These are phyloP conservation scores for Ooceraea biroi DNA, from an alignment of 1,140 invertebrate genomes.

Conservation along the genomic window DNA sequence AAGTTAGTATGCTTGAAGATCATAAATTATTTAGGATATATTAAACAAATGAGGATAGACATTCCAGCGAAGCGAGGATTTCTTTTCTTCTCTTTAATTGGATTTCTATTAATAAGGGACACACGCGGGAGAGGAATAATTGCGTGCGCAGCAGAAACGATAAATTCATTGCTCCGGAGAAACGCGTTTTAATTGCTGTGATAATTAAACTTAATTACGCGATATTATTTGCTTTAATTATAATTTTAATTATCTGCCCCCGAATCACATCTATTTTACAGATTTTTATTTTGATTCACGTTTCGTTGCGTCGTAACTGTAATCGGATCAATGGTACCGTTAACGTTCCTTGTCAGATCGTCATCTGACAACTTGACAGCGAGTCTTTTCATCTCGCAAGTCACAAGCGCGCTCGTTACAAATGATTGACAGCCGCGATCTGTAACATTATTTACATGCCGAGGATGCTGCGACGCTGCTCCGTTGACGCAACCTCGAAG, in stretches of 20 bases:
- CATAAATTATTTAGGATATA: neutral
- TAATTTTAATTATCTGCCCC: neutral
- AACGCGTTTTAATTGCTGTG: neutral
- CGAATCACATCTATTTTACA: neutral
- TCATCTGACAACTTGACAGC: neutral
- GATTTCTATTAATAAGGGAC: slow-evolving; percentile 6
- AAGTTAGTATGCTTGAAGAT: neutral
- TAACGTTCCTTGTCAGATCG: neutral
- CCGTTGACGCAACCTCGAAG: slow-evolving; percentile 35
- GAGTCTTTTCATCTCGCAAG: slow-evolving; percentile 9
- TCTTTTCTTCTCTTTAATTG: too few relatives aligned
- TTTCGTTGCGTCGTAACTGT: neutral
- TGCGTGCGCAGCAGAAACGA: neutral
- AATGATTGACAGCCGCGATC: slow-evolving; percentile 27
- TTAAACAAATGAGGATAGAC: slow-evolving; percentile 9
- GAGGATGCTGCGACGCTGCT: neutral
- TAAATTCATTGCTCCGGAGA: neutral
- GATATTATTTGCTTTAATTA: slow-evolving; percentile 28
- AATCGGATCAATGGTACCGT: neutral
- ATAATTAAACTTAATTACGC: slow-evolving; percentile 14
- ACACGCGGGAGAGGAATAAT: neutral
- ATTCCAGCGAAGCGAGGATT: neutral
- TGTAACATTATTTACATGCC: slow-evolving; percentile 43
- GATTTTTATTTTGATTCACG: too few relatives aligned
- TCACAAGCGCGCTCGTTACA: neutral